Conservation (phyloP, 2,797 vertebrate genomes). For the Synaphobranchus kaupii region DNA sequence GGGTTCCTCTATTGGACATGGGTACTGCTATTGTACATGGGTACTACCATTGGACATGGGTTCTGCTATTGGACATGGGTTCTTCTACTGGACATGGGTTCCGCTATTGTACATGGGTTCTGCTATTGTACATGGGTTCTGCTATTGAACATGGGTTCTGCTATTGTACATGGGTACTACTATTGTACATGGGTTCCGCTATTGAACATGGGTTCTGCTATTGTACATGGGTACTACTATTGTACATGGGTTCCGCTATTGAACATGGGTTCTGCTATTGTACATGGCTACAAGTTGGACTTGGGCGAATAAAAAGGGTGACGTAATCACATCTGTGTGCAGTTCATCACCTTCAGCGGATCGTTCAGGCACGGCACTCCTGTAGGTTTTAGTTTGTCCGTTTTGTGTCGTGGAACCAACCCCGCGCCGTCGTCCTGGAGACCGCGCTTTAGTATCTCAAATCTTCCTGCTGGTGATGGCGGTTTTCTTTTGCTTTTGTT, state of each 20-base stretch:
- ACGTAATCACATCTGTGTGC: constrained; percentile 17
- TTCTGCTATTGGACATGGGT: constrained; percentile 53
- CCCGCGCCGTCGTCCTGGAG: constrained; percentile 3
- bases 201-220: too few relatives aligned
- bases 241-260: too few relatives aligned
- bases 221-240: too few relatives aligned
- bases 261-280: neutral
- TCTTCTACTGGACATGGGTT: too few relatives aligned
- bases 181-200: too few relatives aligned
- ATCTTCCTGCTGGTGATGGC: neutral
- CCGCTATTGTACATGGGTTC: too few relatives aligned
- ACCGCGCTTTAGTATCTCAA: neutral
- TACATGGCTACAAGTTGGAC: constrained; percentile 30
- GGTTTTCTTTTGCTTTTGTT: neutral
- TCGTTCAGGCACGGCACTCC: constrained; percentile 19
- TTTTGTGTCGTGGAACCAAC: neutral
- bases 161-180: too few relatives aligned
- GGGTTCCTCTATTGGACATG: too few relatives aligned
- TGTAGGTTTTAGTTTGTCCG: constrained; percentile 21
- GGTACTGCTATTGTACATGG: too few relatives aligned
- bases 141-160: too few relatives aligned
- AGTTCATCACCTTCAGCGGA: constrained; percentile 34
- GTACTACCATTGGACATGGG: constrained; percentile 3
- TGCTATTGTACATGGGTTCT: too few relatives aligned
- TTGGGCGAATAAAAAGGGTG: constrained; percentile 19